These are phyloP conservation scores for Drosophila mimetica DNA, from an alignment of 2,888 invertebrate genomes.

Conservation along the genomic window DNA sequence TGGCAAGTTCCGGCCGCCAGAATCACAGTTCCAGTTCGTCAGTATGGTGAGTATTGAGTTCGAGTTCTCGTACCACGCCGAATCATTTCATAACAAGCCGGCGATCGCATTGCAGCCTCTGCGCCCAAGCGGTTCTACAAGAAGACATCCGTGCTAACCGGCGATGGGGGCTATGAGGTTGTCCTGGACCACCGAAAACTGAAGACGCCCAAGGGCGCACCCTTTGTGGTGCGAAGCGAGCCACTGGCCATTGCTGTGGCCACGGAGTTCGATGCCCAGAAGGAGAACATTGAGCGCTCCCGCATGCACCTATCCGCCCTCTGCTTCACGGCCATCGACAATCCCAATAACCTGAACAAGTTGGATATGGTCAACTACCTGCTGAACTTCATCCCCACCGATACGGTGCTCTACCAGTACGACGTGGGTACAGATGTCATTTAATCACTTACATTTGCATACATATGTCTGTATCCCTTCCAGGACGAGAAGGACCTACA, in stretches of 20 bases:
- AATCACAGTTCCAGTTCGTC: slow-evolving; percentile 40
- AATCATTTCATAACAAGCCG: slow-evolving; percentile 57
- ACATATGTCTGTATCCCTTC: slow-evolving; percentile 68
- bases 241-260: slow-evolving; percentile 96
- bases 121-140: slow-evolving; percentile 90
- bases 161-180: slow-evolving; percentile 91
- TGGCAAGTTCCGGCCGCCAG: slow-evolving; percentile 10
- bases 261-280: slow-evolving; percentile 96
- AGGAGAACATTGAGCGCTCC: slow-evolving; percentile 89
- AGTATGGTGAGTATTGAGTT: slow-evolving; percentile 47
- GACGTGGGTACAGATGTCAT: slow-evolving; percentile 85
- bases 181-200: slow-evolving; percentile 94
- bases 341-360: slow-evolving; percentile 92
- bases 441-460: neutral
- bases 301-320: slow-evolving; percentile 97
- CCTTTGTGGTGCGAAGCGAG: slow-evolving; percentile 92
- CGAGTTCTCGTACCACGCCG: neutral
- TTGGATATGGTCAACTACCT: slow-evolving; percentile 91
- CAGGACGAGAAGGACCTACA: slow-evolving; percentile 92
- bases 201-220: slow-evolving; percentile 94
- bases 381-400: slow-evolving; percentile 91
- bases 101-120: slow-evolving; percentile 68
- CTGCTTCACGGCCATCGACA: slow-evolving; percentile 96
- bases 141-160: slow-evolving; percentile 89
- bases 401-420: slow-evolving; percentile 92